A percentile compares a stretch with the other conserved stretches of the same genome.
Conservation (phyloP, 2,888 invertebrate genomes). For the Diachrysia chrysitis region DNA sequence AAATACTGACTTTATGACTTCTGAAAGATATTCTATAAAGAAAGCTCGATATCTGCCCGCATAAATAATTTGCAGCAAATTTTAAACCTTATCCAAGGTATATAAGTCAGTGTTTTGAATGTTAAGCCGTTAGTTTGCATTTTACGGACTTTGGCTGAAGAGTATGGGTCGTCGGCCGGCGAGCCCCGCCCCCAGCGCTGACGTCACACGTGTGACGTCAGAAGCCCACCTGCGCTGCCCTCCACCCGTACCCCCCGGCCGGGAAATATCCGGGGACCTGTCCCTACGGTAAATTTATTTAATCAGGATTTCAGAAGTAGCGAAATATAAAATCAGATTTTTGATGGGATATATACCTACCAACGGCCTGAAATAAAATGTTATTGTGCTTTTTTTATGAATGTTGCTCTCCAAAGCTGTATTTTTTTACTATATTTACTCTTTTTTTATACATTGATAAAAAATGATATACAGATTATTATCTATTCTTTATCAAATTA, state of each 20-base stretch:
- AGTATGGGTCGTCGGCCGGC: conserved; percentile 76
- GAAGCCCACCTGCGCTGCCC: conserved; percentile 71
- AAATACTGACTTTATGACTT: conserved; percentile 24
- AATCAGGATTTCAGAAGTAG: conserved; percentile 59
- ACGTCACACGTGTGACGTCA: conserved; percentile 86
- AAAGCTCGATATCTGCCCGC: conserved; percentile 38
- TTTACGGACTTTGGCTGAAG: conserved; percentile 55
- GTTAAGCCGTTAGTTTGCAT: conserved; percentile 45
- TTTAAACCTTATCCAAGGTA: conserved; percentile 40
- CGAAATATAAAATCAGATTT: conserved; percentile 54
- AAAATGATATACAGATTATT: too few species aligned
- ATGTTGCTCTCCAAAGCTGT: conserved; percentile 6
- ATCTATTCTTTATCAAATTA: too few species aligned
- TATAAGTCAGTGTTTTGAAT: conserved; percentile 44
- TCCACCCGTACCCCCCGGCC: conserved; percentile 58
- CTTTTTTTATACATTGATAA: not conserved
- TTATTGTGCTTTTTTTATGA: conserved; percentile 25
- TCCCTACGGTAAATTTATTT: conserved; percentile 69
- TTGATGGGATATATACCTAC: conserved; percentile 28
- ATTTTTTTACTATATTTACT: conserved; percentile 10
- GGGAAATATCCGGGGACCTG: conserved; percentile 66
- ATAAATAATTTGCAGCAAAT: conserved; percentile 8
- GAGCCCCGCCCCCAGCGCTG: conserved; percentile 77
- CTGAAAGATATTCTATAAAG: conserved; percentile 36
- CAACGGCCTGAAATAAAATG: conserved; percentile 30